Evolutionary conservation across 2,113 vertebrate species (phyloP).

Genomic region (Pitta sordida): DNA sequence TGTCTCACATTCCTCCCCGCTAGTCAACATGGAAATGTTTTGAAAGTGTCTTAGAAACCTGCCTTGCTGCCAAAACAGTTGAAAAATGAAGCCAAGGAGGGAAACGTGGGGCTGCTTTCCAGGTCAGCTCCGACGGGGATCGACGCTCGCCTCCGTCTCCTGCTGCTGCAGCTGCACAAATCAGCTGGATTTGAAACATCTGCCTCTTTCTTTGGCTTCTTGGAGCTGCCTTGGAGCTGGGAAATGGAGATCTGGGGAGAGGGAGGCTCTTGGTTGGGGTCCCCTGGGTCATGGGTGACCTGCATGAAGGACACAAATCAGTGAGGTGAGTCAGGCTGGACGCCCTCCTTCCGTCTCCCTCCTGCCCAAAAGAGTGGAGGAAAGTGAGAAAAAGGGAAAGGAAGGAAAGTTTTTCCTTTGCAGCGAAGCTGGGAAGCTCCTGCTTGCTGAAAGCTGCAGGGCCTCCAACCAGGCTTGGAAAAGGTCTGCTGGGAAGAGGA

Average conservation of each 20-base stretch:
- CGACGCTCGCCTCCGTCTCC: not conserved
- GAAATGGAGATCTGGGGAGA: not conserved
- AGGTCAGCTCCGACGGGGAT: not conserved
- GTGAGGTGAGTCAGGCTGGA: too few relatives aligned
- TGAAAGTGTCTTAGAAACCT: constrained; percentile 25
- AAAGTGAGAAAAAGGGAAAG: not conserved
- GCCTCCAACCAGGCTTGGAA: not conserved
- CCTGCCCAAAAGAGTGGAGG: rapidly evolving
- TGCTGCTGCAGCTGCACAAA: not conserved
- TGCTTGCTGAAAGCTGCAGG: not conserved
- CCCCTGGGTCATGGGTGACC: not conserved
- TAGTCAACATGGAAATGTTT: constrained; percentile 43
- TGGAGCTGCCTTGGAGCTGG: not conserved
- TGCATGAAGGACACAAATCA: not conserved
- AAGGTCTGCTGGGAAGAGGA: not conserved
- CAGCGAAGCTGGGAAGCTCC: not conserved
- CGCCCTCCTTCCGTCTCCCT: not conserved
- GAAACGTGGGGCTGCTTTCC: not conserved
- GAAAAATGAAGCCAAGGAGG: not conserved
- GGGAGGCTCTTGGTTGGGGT: not conserved
- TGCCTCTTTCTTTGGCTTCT: not conserved
- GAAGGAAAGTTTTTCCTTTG: not conserved
- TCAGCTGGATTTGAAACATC: not conserved
- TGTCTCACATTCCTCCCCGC: not conserved
- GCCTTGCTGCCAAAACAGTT: not conserved